These are phyloP conservation scores for Halcyon leucocephala DNA, from an alignment of 2,797 vertebrate genomes.

Conservation along the genomic window DNA sequence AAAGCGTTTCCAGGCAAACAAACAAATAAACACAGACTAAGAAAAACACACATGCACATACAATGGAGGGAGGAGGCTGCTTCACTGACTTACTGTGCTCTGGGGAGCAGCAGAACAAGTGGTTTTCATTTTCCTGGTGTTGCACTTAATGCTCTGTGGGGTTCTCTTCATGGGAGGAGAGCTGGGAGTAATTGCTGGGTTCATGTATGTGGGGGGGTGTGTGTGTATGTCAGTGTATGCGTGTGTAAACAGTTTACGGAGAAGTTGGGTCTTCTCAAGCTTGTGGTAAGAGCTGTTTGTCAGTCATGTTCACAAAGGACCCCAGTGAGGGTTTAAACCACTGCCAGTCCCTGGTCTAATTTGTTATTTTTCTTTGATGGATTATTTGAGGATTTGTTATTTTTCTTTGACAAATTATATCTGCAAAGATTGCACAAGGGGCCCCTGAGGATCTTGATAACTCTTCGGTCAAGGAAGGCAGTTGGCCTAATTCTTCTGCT, in stretches of 20 bases:
- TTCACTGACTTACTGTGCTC: background rate
- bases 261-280: background rate
- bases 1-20: slow-evolving; percentile 31
- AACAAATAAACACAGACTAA: background rate
- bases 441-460: background rate
- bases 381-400: background rate
- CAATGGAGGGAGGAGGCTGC: background rate
- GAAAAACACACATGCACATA: background rate
- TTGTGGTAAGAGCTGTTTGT: background rate
- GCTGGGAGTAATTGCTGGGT: background rate
- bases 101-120: background rate
- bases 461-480: background rate
- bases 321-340: background rate
- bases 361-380: background rate
- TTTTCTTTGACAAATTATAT: background rate
- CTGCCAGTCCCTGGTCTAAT: background rate
- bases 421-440: background rate
- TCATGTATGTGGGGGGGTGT: background rate
- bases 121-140: slow-evolving; percentile 21
- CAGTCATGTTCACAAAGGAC: background rate
- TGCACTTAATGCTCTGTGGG: background rate
- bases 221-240: background rate
- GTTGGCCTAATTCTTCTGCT: background rate
- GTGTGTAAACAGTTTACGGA: background rate
- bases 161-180: background rate